Base-by-base conservation (phyloP, 2,797 vertebrate species). In the Notolabrus celidotus region DNA sequence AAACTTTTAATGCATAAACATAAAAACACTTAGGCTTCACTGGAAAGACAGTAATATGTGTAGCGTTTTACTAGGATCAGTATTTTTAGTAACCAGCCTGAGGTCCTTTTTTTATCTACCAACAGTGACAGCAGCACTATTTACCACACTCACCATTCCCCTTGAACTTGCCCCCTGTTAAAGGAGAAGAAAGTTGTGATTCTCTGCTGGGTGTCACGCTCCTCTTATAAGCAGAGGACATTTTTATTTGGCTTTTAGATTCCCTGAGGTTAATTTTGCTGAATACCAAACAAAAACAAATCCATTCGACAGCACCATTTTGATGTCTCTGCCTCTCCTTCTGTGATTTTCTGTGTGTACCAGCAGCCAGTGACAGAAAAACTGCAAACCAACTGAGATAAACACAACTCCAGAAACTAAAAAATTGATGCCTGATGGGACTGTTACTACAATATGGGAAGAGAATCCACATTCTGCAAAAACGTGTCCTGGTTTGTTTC, bases 281-380 rank as follows among this genome's bases (percentile, higher is more conserved):
- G 49, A 56, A 39, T 63, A 54, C 15, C 19, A 6, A 38, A 63
- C 49, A 51, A 71, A 76, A 65, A 54, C 23, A 41, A 70, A 67
- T 69, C 34, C 9, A 68, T 60, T 72, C 27, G 60, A 10, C 45
- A 56, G 36, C 41, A 22, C 38, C 51, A 50, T 49, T 68, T 64
- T 33, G 41, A 45, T 1, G n/a, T 56, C 63, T 34, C 31, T 43
- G 39, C 16, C 20, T 17, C 17, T 67, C 22, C 34, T 34, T 67
- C 23, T 79, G 51, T 66, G 50, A 60, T 65, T 47, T 12, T 81
- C 57, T 72, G 27, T 54, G 34, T 67, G 34, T 61, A 63, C 10
- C 34, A 68, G 56, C 43, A 71, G 49, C 51, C 19, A 43, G 46
- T 46, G 55, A 62, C 23, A 39, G 31, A 65, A 56, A 75, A 56